These are phyloP conservation scores for Drosophila serrata DNA, from an alignment of 1,140 invertebrate species.

Conservation along the genomic window DNA sequence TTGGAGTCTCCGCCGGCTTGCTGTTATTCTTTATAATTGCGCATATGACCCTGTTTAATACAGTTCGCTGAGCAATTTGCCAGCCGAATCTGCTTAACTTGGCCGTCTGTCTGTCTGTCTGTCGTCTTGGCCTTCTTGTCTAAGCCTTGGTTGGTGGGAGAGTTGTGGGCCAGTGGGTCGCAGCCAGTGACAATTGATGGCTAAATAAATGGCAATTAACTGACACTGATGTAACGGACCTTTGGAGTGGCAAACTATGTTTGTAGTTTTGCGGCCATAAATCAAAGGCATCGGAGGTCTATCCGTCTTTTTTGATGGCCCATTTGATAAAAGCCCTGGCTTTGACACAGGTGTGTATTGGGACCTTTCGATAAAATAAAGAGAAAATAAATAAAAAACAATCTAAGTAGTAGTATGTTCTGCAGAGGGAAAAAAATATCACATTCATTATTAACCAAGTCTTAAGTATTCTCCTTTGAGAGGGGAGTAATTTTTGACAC, in stretches of 20 bases:
- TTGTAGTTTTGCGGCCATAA: constrained; percentile 58
- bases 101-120: constrained; percentile 2
- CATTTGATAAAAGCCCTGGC: constrained; percentile 33
- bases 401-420: not conserved
- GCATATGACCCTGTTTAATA: constrained; percentile 82
- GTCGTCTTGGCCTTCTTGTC: constrained; percentile 44
- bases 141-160: not conserved
- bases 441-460: not conserved
- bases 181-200: constrained; percentile 68
- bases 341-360: constrained; percentile 32
- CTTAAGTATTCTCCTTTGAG: not conserved
- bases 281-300: constrained; percentile 51
- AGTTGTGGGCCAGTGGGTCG: constrained; percentile 25
- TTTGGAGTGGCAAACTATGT: constrained; percentile 56
- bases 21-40: constrained; percentile 79
- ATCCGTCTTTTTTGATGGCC: constrained; percentile 18
- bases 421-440: constrained; percentile 7
- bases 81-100: constrained; percentile 39
- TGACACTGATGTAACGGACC: constrained; percentile 70
- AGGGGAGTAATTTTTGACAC: constrained; percentile 15
- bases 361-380: constrained; percentile 64
- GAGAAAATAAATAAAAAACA: constrained; percentile 6
- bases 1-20: constrained; percentile 12
- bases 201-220: constrained; percentile 73
- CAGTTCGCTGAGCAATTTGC: constrained; percentile 74